Conservation (phyloP, 1,140 invertebrate species). For the Leptoteleia sp. region DNA sequence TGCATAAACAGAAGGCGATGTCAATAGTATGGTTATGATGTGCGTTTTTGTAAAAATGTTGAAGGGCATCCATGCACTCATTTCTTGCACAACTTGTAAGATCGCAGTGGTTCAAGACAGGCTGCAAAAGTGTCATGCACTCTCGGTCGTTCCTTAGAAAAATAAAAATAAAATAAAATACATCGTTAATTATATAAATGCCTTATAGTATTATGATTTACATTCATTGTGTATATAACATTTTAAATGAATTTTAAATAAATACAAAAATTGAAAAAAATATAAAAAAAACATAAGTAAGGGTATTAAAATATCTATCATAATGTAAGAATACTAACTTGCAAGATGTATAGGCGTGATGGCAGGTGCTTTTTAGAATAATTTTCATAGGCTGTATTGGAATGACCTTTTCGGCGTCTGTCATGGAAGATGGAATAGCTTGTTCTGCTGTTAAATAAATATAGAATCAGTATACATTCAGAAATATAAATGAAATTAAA, state of each 20-base stretch:
- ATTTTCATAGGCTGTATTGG: slow-evolving; percentile 74
- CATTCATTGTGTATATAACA: too few relatives aligned
- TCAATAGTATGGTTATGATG: slow-evolving; percentile 90
- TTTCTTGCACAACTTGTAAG: slow-evolving; percentile 88
- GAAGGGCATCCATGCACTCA: slow-evolving; percentile 92
- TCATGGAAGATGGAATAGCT: slow-evolving; percentile 65
- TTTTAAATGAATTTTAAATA: too few relatives aligned
- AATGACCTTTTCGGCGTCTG: slow-evolving; percentile 73
- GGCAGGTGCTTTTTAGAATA: slow-evolving; percentile 78
- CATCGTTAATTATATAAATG: slow-evolving; percentile 55
- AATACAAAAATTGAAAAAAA: slow-evolving; percentile 3
- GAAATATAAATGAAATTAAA: too few relatives aligned
- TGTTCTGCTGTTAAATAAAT: slow-evolving; percentile 63
- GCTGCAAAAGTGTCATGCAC: slow-evolving; percentile 88
- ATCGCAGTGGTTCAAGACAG: slow-evolving; percentile 91
- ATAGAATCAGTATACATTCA: too few relatives aligned
- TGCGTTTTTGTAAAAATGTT: slow-evolving; percentile 90
- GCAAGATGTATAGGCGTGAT: slow-evolving; percentile 79
- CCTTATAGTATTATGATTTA: slow-evolving; percentile 31
- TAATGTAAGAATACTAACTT: slow-evolving; percentile 74
- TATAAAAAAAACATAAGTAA: neutral
- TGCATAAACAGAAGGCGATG: slow-evolving; percentile 95
- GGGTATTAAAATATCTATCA: slow-evolving; percentile 14
- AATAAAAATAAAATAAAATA: too few relatives aligned
- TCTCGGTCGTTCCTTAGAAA: slow-evolving; percentile 89